Percentiles rank a stretch among this genome's conserved stretches.
Conservation (phyloP, 2,888 invertebrate genomes). For the Epirrhoe alternata region DNA sequence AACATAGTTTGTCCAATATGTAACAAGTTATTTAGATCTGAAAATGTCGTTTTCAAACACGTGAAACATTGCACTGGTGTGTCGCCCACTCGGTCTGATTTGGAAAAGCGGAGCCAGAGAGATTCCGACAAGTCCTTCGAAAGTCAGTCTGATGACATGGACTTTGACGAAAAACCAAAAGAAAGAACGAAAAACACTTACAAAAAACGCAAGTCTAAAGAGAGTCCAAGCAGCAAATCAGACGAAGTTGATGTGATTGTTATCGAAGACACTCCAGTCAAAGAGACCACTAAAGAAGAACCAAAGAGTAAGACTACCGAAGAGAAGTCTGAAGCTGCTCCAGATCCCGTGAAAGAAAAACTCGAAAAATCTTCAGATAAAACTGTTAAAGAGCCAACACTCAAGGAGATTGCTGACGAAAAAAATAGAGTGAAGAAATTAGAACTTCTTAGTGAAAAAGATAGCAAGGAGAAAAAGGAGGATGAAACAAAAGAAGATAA, state of each 20-base stretch:
- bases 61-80: conserved; percentile 82
- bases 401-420: conserved; percentile 29
- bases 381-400: conserved; percentile 21
- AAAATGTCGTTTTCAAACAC: conserved; percentile 82
- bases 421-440: conserved; percentile 15
- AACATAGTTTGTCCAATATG: conserved; percentile 82
- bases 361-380: conserved; percentile 11
- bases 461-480: conserved; percentile 41
- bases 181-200: conserved; percentile 49
- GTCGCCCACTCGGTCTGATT: conserved; percentile 76
- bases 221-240: conserved; percentile 52
- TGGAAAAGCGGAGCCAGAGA: conserved; percentile 67
- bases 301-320: conserved; percentile 16
- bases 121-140: conserved; percentile 64
- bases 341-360: conserved; percentile 18
- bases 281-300: conserved; percentile 40
- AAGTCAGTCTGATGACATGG: conserved; percentile 62
- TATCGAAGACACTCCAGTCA: conserved; percentile 67
- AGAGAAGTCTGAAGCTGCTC: conserved; percentile 28
- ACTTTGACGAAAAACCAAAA: conserved; percentile 57
- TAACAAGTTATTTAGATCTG: conserved; percentile 78
- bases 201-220: conserved; percentile 64
- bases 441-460: conserved; percentile 28
- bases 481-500: conserved; percentile 51
- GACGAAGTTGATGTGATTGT: conserved; percentile 60